These are phyloP conservation scores for Sarcophaga peregrina DNA, from an alignment of 1,140 invertebrate species.

Conservation along the genomic window DNA sequence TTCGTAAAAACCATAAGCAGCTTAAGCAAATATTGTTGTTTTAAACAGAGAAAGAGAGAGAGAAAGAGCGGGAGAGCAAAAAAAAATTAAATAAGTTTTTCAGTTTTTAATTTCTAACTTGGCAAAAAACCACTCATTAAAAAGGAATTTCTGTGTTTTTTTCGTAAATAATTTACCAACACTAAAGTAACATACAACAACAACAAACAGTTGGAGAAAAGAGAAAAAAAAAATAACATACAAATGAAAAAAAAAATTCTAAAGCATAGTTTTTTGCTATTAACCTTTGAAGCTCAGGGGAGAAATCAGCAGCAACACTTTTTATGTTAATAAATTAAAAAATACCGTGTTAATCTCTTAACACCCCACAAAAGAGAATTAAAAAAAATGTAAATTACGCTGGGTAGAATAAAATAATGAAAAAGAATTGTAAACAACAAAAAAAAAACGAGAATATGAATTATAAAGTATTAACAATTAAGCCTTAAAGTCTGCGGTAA, in stretches of 20 bases:
- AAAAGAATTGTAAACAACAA: neutral
- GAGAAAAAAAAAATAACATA: neutral
- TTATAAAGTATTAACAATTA: conserved; percentile 35
- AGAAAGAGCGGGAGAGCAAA: too few species aligned
- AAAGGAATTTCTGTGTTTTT: neutral
- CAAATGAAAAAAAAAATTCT: neutral
- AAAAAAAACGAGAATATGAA: neutral
- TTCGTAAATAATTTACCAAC: neutral
- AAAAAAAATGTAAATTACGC: conserved; percentile 7
- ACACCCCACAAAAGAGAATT: conserved; percentile 4
- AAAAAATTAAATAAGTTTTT: neutral
- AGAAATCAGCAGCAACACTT: neutral
- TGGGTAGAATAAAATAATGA: neutral
- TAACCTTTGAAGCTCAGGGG: neutral
- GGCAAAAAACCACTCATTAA: conserved; percentile 1
- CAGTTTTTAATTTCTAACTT: neutral
- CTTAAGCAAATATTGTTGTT: conserved; percentile 16
- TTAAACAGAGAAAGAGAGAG: neutral
- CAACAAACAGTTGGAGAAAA: too few species aligned
- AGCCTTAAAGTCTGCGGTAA: conserved; percentile 32
- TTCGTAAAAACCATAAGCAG: neutral
- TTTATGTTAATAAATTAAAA: neutral
- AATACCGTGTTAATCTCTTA: conserved; percentile 32
- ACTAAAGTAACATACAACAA: too few species aligned
- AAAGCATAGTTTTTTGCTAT: neutral